These are phyloP conservation scores for Mus caroli DNA, from an alignment of 2,797 vertebrate genomes.

Conservation along the genomic window DNA sequence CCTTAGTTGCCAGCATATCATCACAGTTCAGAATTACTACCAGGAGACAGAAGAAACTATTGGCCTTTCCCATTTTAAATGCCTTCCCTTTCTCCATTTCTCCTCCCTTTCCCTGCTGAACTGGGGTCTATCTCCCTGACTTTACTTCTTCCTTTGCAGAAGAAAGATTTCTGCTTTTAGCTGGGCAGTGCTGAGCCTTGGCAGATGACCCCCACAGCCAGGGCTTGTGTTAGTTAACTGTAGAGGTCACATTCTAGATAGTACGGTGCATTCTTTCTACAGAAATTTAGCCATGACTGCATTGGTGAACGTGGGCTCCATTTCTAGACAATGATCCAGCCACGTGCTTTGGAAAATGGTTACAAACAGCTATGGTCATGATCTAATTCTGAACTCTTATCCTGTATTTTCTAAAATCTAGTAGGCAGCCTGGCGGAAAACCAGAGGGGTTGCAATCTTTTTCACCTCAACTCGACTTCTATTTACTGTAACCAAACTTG, in stretches of 20 bases:
- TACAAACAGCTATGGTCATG: neutral
- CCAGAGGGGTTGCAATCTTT: neutral
- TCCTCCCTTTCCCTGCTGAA: conserved; percentile 68
- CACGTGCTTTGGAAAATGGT: conserved; percentile 21
- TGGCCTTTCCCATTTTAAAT: conserved; percentile 57
- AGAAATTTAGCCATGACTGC: neutral
- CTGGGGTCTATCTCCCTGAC: conserved; percentile 58
- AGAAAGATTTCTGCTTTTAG: conserved; percentile 33
- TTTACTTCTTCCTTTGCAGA: conserved; percentile 63
- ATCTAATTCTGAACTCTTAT: conserved; percentile 48
- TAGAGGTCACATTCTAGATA: neutral
- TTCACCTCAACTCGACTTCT: conserved; percentile 7
- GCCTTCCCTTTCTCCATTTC: conserved; percentile 43
- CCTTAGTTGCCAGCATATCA: conserved; percentile 51
- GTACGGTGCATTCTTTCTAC: neutral
- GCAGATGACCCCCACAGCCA: neutral
- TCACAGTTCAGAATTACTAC: conserved; percentile 52
- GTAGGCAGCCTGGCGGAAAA: neutral
- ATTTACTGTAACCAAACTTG: conserved; percentile 60
- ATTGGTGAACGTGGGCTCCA: neutral
- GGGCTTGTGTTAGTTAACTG: neutral
- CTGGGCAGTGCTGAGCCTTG: conserved; percentile 12
- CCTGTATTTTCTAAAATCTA: conserved; percentile 39
- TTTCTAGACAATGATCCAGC: conserved; percentile 35
- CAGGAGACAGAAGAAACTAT: conserved; percentile 49